phyloP scores from a whole-genome alignment of 2,113 vertebrate species.

The Channa maculata region DNA sequence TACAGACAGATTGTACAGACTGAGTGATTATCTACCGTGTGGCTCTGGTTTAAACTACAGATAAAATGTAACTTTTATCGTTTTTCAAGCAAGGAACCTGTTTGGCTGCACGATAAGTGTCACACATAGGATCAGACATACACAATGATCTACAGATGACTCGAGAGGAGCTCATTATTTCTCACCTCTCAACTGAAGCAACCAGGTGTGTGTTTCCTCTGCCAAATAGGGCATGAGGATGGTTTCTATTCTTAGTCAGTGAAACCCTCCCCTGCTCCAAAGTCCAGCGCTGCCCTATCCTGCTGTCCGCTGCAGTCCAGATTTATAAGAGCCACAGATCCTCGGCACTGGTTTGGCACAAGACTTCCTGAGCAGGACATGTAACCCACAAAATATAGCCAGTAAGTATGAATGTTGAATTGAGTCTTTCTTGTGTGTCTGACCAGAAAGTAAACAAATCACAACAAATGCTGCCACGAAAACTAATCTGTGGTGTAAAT shows the following conservation, averaged over 20 bases:
- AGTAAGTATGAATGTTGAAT: slow-evolving; percentile 85
- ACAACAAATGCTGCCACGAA: slow-evolving; percentile 80
- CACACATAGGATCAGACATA: background rate
- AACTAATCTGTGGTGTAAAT: slow-evolving; percentile 68
- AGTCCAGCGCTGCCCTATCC: slow-evolving; percentile 43
- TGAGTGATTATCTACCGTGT: too few relatives aligned
- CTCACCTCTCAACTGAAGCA: slow-evolving; percentile 21
- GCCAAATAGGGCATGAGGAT: slow-evolving; percentile 72
- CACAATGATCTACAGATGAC: background rate
- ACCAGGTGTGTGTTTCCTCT: slow-evolving; percentile 29
- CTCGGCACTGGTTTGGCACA: slow-evolving; percentile 79
- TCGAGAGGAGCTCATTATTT: background rate
- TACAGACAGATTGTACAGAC: too few relatives aligned
- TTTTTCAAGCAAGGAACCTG: background rate
- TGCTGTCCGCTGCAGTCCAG: background rate
- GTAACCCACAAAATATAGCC: slow-evolving; percentile 80
- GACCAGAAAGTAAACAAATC: slow-evolving; percentile 82
- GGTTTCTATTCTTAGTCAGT: slow-evolving; percentile 65
- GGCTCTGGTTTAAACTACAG: background rate
- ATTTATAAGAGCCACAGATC: slow-evolving; percentile 78
- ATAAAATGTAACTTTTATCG: too few relatives aligned
- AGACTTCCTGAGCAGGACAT: slow-evolving; percentile 82
- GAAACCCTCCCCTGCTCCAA: slow-evolving; percentile 21
- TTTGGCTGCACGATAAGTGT: background rate
- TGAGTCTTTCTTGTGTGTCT: slow-evolving; percentile 82